Base-by-base conservation (phyloP, 2,888 invertebrate species). In the Aphodius granarius region DNA sequence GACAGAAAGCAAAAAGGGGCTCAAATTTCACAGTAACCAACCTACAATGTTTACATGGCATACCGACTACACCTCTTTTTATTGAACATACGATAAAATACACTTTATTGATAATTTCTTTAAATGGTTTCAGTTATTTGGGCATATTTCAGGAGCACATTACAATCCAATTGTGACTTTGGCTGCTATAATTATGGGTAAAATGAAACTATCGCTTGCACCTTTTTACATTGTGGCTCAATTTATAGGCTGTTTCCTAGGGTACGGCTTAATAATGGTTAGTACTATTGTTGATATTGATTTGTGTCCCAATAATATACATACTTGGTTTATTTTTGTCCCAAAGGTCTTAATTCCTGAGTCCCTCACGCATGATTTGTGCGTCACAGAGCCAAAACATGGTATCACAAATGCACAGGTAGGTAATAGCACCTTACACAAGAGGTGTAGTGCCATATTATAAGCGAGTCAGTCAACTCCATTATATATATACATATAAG, bases 121-220 rank as follows among this genome's bases (percentile, higher is more conserved):
- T n/a, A n/a, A n/a, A n/a, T n/a, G n/a, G 79, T 88, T 87, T 73
- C 87, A 92, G 90, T 91, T 91, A 75, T 92, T 94, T 78, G 94
- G 94, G 2, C 94, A 94, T 82, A 89, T 95, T 71, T 94, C 94
- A 23, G 94, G 93, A 17, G 93, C 94, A 0, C 94, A 93, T 83
- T 87, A 95, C 82, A 95, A 95, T 86, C 95, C 95, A 0, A 91
- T 92, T 0, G 92, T 95, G 3, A 93, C 94, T 0, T 83, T 93
- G 4, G 91, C 91, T 0, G 90, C 93, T 0, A 87, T 91, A 1
- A 84, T 93, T 66, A 88, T 90, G 83, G 91, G 91, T 0, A 85
- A 87, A 16, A 87, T 90, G 64, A 88, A 90, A 1, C 83, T 91
- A 0, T 20, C 82, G 3, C 85, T 89, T 65, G 92, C 90, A 0